Evolutionary conservation across 1,140 invertebrate species (phyloP).

Genomic region (Drosophila parvula): DNA sequence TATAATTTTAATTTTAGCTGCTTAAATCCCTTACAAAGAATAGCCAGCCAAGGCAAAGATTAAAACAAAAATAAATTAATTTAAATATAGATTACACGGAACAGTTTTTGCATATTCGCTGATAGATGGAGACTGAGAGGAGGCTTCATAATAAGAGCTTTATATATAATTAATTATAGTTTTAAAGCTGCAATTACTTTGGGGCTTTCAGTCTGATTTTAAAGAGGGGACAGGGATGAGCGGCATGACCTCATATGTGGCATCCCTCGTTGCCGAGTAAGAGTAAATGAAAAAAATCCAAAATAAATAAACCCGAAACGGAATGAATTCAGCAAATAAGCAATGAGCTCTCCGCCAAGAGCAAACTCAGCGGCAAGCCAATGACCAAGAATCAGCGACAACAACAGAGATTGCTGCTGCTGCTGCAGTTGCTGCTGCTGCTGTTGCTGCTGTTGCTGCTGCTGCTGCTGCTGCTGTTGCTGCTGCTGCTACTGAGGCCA

Average conservation of each 20-base stretch:
- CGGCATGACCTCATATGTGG: constrained; percentile 43
- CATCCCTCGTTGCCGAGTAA: constrained; percentile 54
- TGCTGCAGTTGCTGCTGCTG: constrained; percentile 15
- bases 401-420: constrained; percentile 52
- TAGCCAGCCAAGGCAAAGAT: constrained; percentile 20
- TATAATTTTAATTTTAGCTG: constrained; percentile 23
- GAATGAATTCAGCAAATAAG: constrained; percentile 80
- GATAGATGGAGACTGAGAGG: not conserved
- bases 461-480: constrained; percentile 31
- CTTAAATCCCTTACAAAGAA: constrained; percentile 34
- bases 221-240: not conserved
- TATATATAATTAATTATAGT: constrained; percentile 50
- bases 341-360: constrained; percentile 38
- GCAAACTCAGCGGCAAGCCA: constrained; percentile 61
- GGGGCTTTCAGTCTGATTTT: constrained; percentile 4
- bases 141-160: constrained; percentile 19
- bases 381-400: constrained; percentile 78
- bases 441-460: constrained; percentile 26
- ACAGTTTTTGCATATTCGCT: constrained; percentile 17
- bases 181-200: constrained; percentile 46
- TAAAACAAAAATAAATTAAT: constrained; percentile 50
- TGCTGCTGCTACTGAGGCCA: constrained; percentile 59
- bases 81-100: constrained; percentile 26
- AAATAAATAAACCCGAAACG: constrained; percentile 70
- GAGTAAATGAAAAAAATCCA: constrained; percentile 67